Percentiles rank a stretch among this genome's conserved stretches.
Evolutionary conservation across 2,888 invertebrate species (phyloP).

Genomic region (Epsilonema sp.): DNA sequence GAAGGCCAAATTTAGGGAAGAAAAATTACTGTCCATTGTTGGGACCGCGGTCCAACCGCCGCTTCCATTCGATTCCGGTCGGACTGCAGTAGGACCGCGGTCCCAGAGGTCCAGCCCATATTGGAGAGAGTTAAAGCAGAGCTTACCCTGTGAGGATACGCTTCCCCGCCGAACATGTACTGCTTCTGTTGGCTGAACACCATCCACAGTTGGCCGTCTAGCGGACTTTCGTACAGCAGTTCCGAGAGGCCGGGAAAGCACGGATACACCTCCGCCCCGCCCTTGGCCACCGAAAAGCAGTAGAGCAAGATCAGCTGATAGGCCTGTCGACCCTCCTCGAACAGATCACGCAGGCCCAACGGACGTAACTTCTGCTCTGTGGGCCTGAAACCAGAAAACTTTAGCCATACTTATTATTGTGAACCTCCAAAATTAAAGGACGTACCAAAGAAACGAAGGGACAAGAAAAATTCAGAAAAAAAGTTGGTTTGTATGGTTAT

Average conservation of each 20-base stretch:
- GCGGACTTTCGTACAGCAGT: conserved; percentile 79
- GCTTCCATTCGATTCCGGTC: no score
- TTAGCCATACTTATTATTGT: no score
- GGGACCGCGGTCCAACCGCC: no score
- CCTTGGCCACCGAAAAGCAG: conserved; percentile 48
- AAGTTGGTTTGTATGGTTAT: no score
- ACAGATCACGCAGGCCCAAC: conserved; percentile 55
- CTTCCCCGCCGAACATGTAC: conserved; percentile 62
- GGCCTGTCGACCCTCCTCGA: conserved; percentile 68
- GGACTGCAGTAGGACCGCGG: no score
- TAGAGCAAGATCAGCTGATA: conserved; percentile 73
- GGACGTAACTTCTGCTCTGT: conserved; percentile 57
- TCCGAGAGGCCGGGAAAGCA: conserved; percentile 54
- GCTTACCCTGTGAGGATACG: conserved; percentile 53
- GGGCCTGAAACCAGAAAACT: conserved; percentile 53
- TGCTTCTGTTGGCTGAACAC: conserved; percentile 75
- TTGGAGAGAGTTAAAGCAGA: no score
- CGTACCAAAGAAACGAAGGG: no score
- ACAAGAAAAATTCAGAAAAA: no score
- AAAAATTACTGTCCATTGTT: no score
- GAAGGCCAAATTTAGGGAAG: no score
- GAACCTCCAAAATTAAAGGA: no score
- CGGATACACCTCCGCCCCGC: not conserved
- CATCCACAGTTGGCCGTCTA: conserved; percentile 91
- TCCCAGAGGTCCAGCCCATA: no score